phyloP scores from a whole-genome alignment of 1,140 invertebrate species.

The Meloidogyne floridensis region DNA sequence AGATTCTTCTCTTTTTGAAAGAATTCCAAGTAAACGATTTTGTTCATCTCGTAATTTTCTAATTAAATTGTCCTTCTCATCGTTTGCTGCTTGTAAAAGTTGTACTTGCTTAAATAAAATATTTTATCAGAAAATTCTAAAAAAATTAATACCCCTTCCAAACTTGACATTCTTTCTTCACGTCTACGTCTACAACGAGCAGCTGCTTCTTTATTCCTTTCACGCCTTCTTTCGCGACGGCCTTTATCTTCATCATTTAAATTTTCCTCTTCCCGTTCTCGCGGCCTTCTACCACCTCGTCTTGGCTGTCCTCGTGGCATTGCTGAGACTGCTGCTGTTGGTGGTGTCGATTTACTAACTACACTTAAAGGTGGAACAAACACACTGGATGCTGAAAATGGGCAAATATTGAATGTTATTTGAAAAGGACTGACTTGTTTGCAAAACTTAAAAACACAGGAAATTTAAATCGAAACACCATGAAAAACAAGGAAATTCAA shows the following conservation, averaged over 20 bases:
- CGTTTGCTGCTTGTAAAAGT: background rate
- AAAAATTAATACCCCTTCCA: slow-evolving; percentile 37
- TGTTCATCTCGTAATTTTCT: background rate
- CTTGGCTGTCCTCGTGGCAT: slow-evolving; percentile 26
- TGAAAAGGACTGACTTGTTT: too few relatives aligned
- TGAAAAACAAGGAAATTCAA: too few relatives aligned
- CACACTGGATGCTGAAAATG: background rate
- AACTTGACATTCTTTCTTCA: slow-evolving; percentile 42
- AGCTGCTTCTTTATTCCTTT: slow-evolving; percentile 51
- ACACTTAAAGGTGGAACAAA: background rate
- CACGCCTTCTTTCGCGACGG: slow-evolving; percentile 47
- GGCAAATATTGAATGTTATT: too few relatives aligned
- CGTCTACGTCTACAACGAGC: slow-evolving; percentile 48
- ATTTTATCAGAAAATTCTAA: background rate
- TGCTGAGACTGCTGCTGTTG: slow-evolving; percentile 7
- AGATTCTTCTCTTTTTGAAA: background rate
- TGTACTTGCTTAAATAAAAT: background rate
- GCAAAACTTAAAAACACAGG: too few relatives aligned
- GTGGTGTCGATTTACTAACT: background rate
- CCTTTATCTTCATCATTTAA: slow-evolving; percentile 47
- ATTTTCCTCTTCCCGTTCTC: slow-evolving; percentile 31
- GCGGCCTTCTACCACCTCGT: slow-evolving; percentile 33
- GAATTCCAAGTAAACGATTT: slow-evolving; percentile 6
- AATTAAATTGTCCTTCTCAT: background rate
- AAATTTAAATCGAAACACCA: too few relatives aligned